Evolutionary conservation across 2,113 vertebrate genomes (phyloP).

Genomic region (Atlantisia rogersi): DNA sequence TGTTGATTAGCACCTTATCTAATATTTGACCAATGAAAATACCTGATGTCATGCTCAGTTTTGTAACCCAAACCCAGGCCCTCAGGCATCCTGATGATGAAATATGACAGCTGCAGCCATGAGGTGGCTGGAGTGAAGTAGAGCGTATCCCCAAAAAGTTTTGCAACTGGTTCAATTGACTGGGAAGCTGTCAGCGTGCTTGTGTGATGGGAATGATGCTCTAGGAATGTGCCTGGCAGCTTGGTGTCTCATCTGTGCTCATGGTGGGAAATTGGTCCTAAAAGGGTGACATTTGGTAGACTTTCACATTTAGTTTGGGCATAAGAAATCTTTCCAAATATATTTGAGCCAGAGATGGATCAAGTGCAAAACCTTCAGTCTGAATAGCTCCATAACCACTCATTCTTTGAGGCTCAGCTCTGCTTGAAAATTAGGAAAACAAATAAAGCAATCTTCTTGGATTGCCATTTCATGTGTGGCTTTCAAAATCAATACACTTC

Average conservation of each 20-base stretch:
- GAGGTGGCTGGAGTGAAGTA: rapidly evolving
- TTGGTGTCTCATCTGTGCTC: neutral
- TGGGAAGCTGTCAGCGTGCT: neutral
- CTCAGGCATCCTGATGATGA: neutral
- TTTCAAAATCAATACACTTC: neutral
- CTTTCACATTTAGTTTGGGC: neutral
- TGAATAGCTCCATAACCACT: neutral
- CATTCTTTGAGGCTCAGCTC: neutral
- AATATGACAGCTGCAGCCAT: neutral
- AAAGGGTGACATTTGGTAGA: neutral
- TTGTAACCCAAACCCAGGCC: neutral
- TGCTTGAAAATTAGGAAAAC: neutral
- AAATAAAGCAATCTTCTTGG: neutral
- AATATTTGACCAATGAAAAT: neutral
- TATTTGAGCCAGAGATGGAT: neutral
- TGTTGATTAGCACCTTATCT: neutral
- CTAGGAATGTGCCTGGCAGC: neutral
- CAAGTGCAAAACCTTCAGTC: neutral
- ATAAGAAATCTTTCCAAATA: neutral
- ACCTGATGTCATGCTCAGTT: rapidly evolving
- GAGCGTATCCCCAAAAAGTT: rapidly evolving
- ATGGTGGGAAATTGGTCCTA: neutral
- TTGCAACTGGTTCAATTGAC: rapidly evolving
- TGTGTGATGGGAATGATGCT: neutral
- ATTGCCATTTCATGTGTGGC: rapidly evolving